Percentiles rank a stretch among this genome's conserved stretches.
phyloP scores from a whole-genome alignment of 2,797 vertebrate species.

The Cottoperca gobio region DNA sequence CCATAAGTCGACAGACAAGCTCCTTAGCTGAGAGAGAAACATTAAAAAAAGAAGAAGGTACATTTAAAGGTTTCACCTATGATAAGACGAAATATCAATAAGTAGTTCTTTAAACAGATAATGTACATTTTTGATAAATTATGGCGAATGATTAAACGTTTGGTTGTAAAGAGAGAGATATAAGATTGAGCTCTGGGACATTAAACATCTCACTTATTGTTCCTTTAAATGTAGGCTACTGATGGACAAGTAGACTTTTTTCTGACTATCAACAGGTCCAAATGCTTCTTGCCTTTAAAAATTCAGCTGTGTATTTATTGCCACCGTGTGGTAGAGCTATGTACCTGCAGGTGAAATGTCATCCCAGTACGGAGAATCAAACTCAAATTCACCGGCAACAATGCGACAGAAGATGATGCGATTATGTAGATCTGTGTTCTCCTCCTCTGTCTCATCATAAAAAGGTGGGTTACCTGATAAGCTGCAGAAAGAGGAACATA shows the following conservation, averaged over 20 bases:
- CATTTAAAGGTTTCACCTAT: background rate
- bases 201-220: background rate
- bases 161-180: background rate
- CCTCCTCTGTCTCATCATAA: slow-evolving; percentile 91
- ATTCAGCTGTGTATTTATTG: slow-evolving; percentile 35
- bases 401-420: slow-evolving; percentile 92
- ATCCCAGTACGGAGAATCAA: slow-evolving; percentile 91
- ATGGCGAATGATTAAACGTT: background rate
- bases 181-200: background rate
- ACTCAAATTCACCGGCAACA: slow-evolving; percentile 90
- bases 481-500: slow-evolving; percentile 58
- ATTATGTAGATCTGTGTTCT: slow-evolving; percentile 89
- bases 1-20: slow-evolving; percentile 89
- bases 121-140: background rate
- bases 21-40: slow-evolving; percentile 84
- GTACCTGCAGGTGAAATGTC: slow-evolving; percentile 90
- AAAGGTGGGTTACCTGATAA: slow-evolving; percentile 92
- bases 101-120: background rate
- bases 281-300: background rate
- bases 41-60: background rate
- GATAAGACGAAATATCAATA: background rate
- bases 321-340: slow-evolving; percentile 49
- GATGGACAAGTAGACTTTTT: background rate
- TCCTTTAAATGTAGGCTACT: background rate
- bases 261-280: background rate